Conservation (phyloP, 1,140 invertebrate genomes). For the Steinernema khuongi region DNA sequence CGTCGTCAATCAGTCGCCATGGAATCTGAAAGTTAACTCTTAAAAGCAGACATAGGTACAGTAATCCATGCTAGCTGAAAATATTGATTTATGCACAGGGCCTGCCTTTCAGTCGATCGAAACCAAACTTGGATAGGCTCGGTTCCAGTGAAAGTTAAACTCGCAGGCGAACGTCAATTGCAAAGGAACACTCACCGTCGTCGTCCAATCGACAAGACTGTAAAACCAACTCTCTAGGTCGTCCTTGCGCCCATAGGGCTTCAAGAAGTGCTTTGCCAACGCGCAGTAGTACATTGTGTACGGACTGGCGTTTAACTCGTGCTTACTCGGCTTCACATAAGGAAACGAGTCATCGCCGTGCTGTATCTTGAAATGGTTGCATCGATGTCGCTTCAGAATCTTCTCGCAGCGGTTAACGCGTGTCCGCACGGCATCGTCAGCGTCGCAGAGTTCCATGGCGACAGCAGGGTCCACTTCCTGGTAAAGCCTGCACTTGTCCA, state of each 20-base stretch:
- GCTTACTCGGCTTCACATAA: background rate
- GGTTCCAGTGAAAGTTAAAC: too few relatives aligned
- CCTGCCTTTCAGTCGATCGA: too few relatives aligned
- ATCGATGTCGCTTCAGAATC: background rate
- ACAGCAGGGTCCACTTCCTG: background rate
- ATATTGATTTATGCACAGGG: too few relatives aligned
- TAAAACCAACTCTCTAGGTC: constrained; percentile 4
- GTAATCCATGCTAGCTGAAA: too few relatives aligned
- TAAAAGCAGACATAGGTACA: too few relatives aligned
- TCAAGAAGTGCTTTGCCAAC: background rate
- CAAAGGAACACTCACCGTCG: too few relatives aligned
- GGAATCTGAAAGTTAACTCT: too few relatives aligned
- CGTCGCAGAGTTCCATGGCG: background rate
- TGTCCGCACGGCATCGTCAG: background rate
- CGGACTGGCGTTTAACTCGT: background rate
- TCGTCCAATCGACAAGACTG: background rate
- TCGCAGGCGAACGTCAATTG: too few relatives aligned
- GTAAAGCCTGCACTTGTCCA: background rate
- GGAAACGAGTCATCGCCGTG: background rate
- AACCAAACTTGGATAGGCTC: too few relatives aligned
- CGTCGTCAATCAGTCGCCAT: background rate
- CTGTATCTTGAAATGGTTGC: background rate
- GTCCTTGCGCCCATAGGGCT: constrained; percentile 3
- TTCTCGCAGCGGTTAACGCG: background rate
- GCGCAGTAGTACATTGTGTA: constrained; percentile 6